Percentiles rank a stretch among this genome's conserved stretches.
Conservation (phyloP, 2,113 vertebrate species). For the Saccopteryx bilineata region DNA sequence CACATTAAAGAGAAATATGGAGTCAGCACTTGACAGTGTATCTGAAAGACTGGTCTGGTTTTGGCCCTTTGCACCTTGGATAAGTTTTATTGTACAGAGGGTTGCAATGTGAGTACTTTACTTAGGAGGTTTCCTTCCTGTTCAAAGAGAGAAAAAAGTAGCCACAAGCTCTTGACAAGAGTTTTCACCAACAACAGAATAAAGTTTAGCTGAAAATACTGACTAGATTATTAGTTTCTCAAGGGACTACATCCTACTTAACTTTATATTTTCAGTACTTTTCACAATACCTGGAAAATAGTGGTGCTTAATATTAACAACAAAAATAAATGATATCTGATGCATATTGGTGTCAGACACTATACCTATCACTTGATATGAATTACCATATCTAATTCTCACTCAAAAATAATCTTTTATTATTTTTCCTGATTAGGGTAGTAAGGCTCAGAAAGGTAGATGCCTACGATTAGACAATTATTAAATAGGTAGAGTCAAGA, state of each 20-base stretch:
- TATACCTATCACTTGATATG: neutral
- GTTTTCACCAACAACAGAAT: neutral
- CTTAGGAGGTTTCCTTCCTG: neutral
- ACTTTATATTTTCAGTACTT: neutral
- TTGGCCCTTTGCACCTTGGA: neutral
- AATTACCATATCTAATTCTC: neutral
- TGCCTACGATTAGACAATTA: neutral
- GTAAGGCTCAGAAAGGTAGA: constrained; percentile 34
- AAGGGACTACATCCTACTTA: neutral
- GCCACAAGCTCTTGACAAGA: neutral
- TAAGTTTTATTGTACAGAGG: neutral
- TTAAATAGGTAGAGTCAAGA: neutral
- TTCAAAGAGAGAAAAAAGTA: neutral
- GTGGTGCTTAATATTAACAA: neutral
- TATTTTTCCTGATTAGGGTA: neutral
- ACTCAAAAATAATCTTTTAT: neutral
- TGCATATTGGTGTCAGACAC: neutral
- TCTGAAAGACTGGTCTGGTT: constrained; percentile 27
- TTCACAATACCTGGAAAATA: neutral
- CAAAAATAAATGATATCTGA: neutral
- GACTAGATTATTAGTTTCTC: neutral
- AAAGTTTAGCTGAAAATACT: neutral
- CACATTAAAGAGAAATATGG: neutral
- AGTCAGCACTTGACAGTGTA: neutral
- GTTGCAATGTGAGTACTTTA: neutral